Evolutionary conservation across 2,113 vertebrate genomes (phyloP).

Genomic region (Turdus rufiventris): DNA sequence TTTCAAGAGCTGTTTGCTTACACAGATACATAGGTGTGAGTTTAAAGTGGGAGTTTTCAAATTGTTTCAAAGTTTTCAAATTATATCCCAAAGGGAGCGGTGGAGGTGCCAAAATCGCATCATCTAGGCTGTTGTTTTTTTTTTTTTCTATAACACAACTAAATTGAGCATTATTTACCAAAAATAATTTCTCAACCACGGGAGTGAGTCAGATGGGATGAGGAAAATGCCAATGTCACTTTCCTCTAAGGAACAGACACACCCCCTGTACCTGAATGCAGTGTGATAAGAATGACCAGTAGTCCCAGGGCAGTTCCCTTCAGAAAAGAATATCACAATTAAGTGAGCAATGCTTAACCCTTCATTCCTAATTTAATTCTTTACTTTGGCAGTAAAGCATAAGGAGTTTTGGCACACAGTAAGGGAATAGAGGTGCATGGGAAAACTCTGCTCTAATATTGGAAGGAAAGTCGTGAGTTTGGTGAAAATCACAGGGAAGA

Average conservation of each 20-base stretch:
- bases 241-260: neutral
- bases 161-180: neutral
- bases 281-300: neutral
- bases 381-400: neutral
- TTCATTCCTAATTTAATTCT: neutral
- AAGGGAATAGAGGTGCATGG: neutral
- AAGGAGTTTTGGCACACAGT: neutral
- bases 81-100: neutral
- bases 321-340: neutral
- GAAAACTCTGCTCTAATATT: neutral
- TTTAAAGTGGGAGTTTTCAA: neutral
- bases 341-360: neutral
- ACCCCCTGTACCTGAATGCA: neutral
- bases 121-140: neutral
- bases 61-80: neutral
- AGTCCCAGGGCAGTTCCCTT: neutral
- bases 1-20: neutral
- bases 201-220: neutral
- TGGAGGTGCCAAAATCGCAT: neutral
- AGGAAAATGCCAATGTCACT: neutral
- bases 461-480: neutral
- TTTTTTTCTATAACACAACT: neutral
- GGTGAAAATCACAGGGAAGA: neutral
- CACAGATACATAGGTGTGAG: neutral
- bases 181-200: neutral